Evolutionary conservation across 1,140 invertebrate genomes (phyloP).

Genomic region (Cydia fagiglandana): DNA sequence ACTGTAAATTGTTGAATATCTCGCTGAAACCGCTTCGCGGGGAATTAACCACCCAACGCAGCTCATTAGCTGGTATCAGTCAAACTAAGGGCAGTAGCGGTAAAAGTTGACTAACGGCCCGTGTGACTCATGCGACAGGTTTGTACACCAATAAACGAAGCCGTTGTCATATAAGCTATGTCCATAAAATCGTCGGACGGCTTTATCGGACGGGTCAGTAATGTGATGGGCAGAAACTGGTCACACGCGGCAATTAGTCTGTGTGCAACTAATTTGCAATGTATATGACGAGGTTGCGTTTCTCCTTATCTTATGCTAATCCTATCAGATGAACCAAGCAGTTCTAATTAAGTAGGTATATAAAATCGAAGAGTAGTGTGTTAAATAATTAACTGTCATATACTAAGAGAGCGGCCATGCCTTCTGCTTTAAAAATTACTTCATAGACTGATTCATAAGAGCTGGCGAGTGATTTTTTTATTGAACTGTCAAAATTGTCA

Average conservation of each 20-base stretch:
- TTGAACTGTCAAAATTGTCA: too few species aligned
- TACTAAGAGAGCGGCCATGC: too few species aligned
- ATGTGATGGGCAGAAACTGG: not conserved
- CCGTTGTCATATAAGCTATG: not conserved
- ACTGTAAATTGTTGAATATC: not conserved
- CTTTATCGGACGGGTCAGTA: not conserved
- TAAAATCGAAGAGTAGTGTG: too few species aligned
- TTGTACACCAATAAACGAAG: not conserved
- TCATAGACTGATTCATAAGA: too few species aligned
- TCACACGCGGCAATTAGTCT: not conserved
- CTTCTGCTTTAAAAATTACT: too few species aligned
- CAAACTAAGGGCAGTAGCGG: slow-evolving; percentile 19
- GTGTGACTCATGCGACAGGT: slow-evolving; percentile 6
- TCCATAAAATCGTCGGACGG: not conserved
- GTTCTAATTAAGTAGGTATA: not conserved
- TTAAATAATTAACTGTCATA: too few species aligned
- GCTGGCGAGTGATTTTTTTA: too few species aligned
- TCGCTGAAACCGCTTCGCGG: not conserved
- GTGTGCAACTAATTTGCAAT: not conserved
- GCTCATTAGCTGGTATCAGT: slow-evolving; percentile 13
- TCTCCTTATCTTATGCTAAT: not conserved
- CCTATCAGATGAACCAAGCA: not conserved
- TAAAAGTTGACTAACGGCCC: slow-evolving; percentile 16
- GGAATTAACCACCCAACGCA: slow-evolving; percentile 19
- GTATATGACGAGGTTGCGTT: not conserved